Conservation (phyloP, 2,888 invertebrate genomes). For the Nezara viridula region DNA sequence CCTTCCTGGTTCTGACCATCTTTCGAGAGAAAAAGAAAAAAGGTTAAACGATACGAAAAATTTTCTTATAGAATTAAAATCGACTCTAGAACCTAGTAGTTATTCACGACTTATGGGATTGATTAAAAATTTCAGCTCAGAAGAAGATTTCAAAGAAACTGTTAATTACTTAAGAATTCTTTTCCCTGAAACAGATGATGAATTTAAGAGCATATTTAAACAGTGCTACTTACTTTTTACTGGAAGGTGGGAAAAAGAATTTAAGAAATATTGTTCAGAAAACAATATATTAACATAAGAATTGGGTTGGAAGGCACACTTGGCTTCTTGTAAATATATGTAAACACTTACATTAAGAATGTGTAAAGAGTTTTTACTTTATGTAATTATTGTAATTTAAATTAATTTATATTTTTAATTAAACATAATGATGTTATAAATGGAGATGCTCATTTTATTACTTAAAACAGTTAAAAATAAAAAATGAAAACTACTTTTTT, state of each 20-base stretch:
- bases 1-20: slow-evolving; percentile 38
- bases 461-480: no score
- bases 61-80: slow-evolving; percentile 52
- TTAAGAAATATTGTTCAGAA: slow-evolving; percentile 42
- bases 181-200: slow-evolving; percentile 52
- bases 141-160: slow-evolving; percentile 52
- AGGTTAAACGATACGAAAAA: slow-evolving; percentile 57
- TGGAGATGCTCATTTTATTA: not conserved
- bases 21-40: slow-evolving; percentile 52
- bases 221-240: slow-evolving; percentile 51
- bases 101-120: slow-evolving; percentile 33
- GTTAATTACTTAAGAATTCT: slow-evolving; percentile 28
- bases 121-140: slow-evolving; percentile 51
- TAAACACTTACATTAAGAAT: not conserved
- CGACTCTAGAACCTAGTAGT: slow-evolving; percentile 40
- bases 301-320: no score
- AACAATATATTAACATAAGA: slow-evolving; percentile 12
- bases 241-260: slow-evolving; percentile 54
- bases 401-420: not conserved
- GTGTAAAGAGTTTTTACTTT: not conserved
- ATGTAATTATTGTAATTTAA: not conserved
- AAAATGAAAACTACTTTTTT: no score
- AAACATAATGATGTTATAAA: not conserved
- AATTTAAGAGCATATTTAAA: slow-evolving; percentile 48
- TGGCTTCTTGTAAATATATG: not conserved